These are phyloP conservation scores for Agrochola litura DNA, from an alignment of 2,888 invertebrate species.

Conservation along the genomic window DNA sequence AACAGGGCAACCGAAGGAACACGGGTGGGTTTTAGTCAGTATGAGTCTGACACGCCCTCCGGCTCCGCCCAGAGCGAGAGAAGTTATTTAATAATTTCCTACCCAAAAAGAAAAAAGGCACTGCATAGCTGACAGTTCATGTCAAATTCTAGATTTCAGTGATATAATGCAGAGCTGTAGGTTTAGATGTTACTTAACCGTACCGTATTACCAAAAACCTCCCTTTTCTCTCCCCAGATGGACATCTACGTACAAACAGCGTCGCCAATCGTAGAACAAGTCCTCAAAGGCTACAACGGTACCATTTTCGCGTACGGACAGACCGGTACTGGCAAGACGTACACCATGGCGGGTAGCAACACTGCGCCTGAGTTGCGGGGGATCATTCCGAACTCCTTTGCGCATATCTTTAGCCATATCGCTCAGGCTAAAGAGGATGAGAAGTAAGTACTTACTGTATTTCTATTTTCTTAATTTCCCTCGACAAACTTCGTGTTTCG, in stretches of 20 bases:
- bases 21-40: no score
- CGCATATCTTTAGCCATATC: conserved; percentile 99
- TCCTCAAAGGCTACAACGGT: conserved; percentile 99
- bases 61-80: no score
- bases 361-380: conserved; percentile 97
- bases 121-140: no score
- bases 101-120: no score
- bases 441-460: conserved; percentile 90
- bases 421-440: conserved; percentile 97
- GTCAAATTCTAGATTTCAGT: no score
- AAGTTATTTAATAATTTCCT: no score
- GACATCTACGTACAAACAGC: conserved; percentile 99
- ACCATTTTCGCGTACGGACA: conserved; percentile 97
- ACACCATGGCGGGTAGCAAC: conserved; percentile 98
- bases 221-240: conserved; percentile 88
- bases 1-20: no score
- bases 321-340: conserved; percentile 99
- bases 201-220: neutral
- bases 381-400: conserved; percentile 99
- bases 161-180: no score
- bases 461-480: no score
- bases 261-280: conserved; percentile 98
- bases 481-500: no score
- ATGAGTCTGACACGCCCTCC: no score
- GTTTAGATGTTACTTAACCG: no score